These are phyloP conservation scores for Theristicus caerulescens DNA, from an alignment of 2,113 vertebrate species.

Conservation along the genomic window DNA sequence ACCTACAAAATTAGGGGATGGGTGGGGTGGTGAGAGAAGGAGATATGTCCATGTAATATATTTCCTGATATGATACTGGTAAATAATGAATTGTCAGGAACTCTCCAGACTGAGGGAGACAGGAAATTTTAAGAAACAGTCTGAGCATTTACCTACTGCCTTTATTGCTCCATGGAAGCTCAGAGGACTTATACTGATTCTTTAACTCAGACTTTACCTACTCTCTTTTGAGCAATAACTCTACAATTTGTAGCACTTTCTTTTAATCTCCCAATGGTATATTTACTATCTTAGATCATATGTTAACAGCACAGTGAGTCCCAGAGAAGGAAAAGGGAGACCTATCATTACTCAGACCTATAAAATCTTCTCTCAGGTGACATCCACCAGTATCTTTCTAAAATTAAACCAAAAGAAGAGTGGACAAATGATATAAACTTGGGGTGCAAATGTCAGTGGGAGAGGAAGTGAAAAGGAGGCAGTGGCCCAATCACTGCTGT, in stretches of 20 bases:
- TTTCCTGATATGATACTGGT: neutral
- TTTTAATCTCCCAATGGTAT: neutral
- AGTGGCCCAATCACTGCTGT: slow-evolving; percentile 23
- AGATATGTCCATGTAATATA: neutral
- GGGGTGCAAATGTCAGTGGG: slow-evolving; percentile 26
- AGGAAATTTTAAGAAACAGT: neutral
- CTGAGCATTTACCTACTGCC: neutral
- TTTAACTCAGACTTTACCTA: neutral
- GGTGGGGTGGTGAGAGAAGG: neutral
- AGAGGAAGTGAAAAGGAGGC: slow-evolving; percentile 13
- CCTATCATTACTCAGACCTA: neutral
- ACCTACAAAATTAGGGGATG: neutral
- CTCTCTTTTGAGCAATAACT: slow-evolving; percentile 4
- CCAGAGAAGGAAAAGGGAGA: neutral
- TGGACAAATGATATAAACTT: slow-evolving; percentile 37
- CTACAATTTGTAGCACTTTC: neutral
- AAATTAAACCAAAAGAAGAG: slow-evolving; percentile 22
- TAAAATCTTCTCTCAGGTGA: neutral
- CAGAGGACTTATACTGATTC: neutral
- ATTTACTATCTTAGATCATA: neutral
- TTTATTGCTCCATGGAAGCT: neutral
- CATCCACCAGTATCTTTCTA: neutral
- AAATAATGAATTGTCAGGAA: neutral
- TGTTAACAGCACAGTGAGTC: neutral
- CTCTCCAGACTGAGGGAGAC: neutral